Conservation (phyloP, 2,888 invertebrate species). For the Adineta ricciae region DNA sequence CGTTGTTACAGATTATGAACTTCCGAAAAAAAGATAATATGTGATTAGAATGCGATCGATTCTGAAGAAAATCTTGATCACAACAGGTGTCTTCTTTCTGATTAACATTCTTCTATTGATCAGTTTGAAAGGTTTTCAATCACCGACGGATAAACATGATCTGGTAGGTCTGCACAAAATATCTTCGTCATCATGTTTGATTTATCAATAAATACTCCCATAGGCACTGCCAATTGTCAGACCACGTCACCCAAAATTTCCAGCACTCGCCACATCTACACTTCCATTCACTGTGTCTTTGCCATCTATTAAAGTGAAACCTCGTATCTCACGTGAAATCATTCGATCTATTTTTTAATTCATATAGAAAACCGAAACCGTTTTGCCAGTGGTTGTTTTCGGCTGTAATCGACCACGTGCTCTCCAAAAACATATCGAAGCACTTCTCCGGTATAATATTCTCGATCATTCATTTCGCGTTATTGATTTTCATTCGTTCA, state of each 20-base stretch:
- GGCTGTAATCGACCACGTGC: slow-evolving; percentile 31
- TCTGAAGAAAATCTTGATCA: not conserved
- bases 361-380: not conserved
- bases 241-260: not conserved
- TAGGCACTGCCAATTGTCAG: not conserved
- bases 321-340: too few species aligned
- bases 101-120: not conserved
- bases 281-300: not conserved
- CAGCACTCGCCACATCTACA: not conserved
- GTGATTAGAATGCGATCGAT: not conserved
- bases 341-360: not conserved
- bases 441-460: slow-evolving; percentile 8
- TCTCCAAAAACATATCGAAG: slow-evolving; percentile 28
- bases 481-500: slow-evolving; percentile 19
- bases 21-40: not conserved
- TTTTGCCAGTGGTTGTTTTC: slow-evolving; percentile 28
- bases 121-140: not conserved
- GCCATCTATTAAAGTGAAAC: not conserved
- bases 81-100: not conserved
- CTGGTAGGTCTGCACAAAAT: not conserved
- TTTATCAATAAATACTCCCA: not conserved
- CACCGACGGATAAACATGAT: not conserved
- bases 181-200: not conserved
- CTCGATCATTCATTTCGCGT: not conserved
- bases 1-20: not conserved